Conservation (phyloP, 2,797 vertebrate species). For the Lerista edwardsae region DNA sequence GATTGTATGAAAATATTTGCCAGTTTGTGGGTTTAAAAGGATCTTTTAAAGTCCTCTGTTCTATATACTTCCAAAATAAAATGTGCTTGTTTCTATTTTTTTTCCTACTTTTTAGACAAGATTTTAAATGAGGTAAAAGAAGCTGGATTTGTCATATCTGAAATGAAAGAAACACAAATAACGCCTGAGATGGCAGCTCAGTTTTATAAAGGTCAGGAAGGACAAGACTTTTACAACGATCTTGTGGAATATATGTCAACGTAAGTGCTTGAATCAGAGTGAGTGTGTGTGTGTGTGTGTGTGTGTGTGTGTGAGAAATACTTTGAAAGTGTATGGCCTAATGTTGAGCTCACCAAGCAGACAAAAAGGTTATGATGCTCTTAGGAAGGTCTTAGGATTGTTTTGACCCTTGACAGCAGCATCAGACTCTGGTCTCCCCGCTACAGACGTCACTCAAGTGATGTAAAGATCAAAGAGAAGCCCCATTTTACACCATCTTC, state of each 20-base stretch:
- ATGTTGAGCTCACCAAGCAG: neutral
- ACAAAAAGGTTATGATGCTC: neutral
- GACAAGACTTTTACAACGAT: slow-evolving; percentile 83
- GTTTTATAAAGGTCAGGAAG: slow-evolving; percentile 85
- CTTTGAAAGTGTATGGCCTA: neutral
- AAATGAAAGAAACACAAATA: slow-evolving; percentile 80
- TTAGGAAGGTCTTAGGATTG: neutral
- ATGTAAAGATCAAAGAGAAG: neutral
- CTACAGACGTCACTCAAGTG: neutral
- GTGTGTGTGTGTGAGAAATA: neutral
- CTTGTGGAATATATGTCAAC: slow-evolving; percentile 84
- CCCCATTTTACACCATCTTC: neutral
- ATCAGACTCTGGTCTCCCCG: too few species aligned
- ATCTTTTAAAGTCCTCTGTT: neutral
- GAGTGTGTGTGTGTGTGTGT: too few species aligned
- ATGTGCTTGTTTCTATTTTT: neutral
- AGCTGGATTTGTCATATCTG: slow-evolving; percentile 82
- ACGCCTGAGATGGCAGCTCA: slow-evolving; percentile 79
- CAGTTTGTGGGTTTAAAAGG: slow-evolving; percentile 19
- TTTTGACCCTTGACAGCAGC: neutral
- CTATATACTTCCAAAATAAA: neutral
- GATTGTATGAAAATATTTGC: neutral
- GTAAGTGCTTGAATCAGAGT: slow-evolving; percentile 76
- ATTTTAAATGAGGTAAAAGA: slow-evolving; percentile 82
- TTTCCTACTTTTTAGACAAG: slow-evolving; percentile 71